These are phyloP conservation scores for Nineta flava DNA, from an alignment of 2,888 invertebrate species.

Conservation along the genomic window DNA sequence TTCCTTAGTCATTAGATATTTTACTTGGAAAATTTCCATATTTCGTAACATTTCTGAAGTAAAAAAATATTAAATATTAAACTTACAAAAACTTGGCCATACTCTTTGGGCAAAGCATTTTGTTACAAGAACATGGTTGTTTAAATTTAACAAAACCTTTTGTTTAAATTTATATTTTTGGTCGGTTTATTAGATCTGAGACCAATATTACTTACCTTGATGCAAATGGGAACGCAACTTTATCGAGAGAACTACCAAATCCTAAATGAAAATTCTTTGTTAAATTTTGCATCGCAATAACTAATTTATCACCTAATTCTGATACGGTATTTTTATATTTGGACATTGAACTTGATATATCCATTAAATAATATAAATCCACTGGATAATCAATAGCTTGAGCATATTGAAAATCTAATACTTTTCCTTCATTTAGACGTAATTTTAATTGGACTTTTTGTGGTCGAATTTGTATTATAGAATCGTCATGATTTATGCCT, in stretches of 20 bases:
- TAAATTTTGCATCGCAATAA: slow-evolving; percentile 34
- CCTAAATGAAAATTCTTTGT: slow-evolving; percentile 49
- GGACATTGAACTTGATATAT: slow-evolving; percentile 56
- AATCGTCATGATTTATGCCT: slow-evolving; percentile 6
- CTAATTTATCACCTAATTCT: slow-evolving; percentile 33
- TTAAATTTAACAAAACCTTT: slow-evolving; percentile 11
- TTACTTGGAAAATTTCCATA: no score
- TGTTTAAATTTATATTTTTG: no score
- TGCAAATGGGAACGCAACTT: slow-evolving; percentile 46
- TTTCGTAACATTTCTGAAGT: no score
- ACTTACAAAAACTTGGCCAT: no score
- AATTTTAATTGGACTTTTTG: slow-evolving; percentile 3
- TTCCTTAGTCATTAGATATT: no score
- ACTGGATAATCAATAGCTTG: slow-evolving; percentile 62
- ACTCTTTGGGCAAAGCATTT: no score
- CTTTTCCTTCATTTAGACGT: slow-evolving; percentile 4
- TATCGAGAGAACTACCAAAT: slow-evolving; percentile 53
- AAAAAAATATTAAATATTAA: no score
- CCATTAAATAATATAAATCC: slow-evolving; percentile 70
- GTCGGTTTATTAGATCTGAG: no score
- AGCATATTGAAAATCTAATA: slow-evolving; percentile 30
- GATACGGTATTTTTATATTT: slow-evolving; percentile 35
- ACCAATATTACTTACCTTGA: no score
- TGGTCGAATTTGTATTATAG: slow-evolving; percentile 1
- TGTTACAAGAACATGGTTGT: slow-evolving; percentile 19